phyloP scores from a whole-genome alignment of 2,888 invertebrate genomes.

The Xylophagus ater region DNA sequence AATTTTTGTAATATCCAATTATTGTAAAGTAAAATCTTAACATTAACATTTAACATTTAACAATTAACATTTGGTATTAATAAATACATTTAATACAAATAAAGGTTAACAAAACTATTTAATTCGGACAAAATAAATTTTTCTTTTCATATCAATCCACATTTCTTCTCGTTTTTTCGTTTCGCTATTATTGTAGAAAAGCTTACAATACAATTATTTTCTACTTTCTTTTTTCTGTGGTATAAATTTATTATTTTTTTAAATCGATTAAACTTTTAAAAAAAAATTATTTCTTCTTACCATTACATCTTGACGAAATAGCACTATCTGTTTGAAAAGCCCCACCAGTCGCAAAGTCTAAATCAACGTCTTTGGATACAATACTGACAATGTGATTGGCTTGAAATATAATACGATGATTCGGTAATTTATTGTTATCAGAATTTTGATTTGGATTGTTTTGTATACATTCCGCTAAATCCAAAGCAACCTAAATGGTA shows the following conservation, averaged over 20 bases:
- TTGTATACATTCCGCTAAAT: slow-evolving; percentile 64
- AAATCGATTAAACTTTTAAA: neutral
- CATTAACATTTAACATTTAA: too few relatives aligned
- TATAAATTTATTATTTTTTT: too few relatives aligned
- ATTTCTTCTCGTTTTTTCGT: too few relatives aligned
- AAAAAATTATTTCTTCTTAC: slow-evolving; percentile 35
- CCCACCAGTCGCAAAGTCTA: slow-evolving; percentile 80
- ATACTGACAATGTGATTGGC: slow-evolving; percentile 75
- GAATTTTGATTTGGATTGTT: slow-evolving; percentile 26
- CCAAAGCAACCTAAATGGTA: slow-evolving; percentile 54
- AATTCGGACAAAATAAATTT: too few relatives aligned
- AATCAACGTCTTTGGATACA: slow-evolving; percentile 71
- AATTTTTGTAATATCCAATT: neutral
- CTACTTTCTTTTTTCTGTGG: too few relatives aligned
- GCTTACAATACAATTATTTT: too few relatives aligned
- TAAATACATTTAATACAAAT: too few relatives aligned
- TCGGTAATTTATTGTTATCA: slow-evolving; percentile 29
- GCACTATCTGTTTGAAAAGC: slow-evolving; percentile 81
- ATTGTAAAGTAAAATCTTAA: neutral
- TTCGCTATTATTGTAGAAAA: too few relatives aligned
- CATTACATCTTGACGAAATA: slow-evolving; percentile 74
- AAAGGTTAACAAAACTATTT: too few relatives aligned
- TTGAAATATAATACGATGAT: slow-evolving; percentile 53
- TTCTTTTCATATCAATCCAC: too few relatives aligned
- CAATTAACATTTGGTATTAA: too few relatives aligned